Percentiles rank a stretch among this genome's conserved stretches.
Conservation (phyloP, 53 echinoderm and acorn worm genomes). For the Luidia sarsii region DNA sequence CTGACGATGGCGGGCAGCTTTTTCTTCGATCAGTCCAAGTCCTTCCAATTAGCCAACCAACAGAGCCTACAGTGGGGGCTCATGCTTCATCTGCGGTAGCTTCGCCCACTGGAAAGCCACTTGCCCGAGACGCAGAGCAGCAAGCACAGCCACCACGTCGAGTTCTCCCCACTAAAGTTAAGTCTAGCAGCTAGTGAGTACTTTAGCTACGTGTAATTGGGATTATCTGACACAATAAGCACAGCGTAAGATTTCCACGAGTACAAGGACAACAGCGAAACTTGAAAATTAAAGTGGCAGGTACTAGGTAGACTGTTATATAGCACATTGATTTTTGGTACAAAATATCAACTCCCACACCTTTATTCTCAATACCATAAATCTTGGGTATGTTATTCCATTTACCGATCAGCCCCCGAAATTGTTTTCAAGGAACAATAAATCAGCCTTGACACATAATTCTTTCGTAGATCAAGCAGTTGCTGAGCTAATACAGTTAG, state of each 20-base stretch:
- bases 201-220: not conserved
- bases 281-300: not conserved
- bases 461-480: not conserved
- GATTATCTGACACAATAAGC: not conserved
- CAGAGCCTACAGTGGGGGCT: not conserved
- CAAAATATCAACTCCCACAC: not conserved
- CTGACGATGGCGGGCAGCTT: not conserved
- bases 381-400: constrained; percentile 7
- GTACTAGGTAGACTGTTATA: not conserved
- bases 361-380: not conserved
- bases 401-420: not conserved
- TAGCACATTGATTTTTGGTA: not conserved
- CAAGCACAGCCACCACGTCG: constrained; percentile 1
- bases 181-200: not conserved
- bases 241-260: not conserved
- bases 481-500: not conserved
- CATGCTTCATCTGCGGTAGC: no score
- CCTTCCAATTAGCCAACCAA: not conserved
- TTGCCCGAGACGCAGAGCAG: not conserved
- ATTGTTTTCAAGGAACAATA: not conserved
- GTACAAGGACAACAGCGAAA: not conserved
- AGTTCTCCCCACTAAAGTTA: not conserved
- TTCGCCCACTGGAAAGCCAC: not conserved
- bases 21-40: constrained; percentile 17
- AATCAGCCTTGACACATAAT: constrained; percentile 5